phyloP scores from a whole-genome alignment of 2,113 vertebrate genomes.

The Salvelinus namaycush region DNA sequence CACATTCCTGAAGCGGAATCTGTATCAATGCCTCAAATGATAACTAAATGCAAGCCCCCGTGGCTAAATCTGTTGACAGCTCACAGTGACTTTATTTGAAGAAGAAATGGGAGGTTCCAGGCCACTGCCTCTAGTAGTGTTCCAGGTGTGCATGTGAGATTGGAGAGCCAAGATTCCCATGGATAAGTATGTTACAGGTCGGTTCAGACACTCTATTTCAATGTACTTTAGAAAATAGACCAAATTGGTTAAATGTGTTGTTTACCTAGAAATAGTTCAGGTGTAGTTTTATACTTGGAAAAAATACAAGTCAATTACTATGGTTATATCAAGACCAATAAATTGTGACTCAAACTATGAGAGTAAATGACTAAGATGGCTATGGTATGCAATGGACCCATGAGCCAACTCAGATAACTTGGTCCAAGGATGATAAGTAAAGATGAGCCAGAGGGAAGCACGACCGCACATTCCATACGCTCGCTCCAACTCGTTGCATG shows the following conservation, averaged over 20 bases:
- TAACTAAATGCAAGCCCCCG: not conserved
- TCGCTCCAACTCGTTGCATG: slow-evolving; percentile 29
- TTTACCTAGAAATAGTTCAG: no score
- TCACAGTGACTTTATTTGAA: slow-evolving; percentile 11
- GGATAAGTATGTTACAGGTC: not conserved
- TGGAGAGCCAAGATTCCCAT: slow-evolving; percentile 8
- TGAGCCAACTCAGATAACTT: not conserved
- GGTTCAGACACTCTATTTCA: not conserved
- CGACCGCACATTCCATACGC: slow-evolving; percentile 36
- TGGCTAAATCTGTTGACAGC: slow-evolving; percentile 38
- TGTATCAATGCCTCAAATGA: slow-evolving; percentile 4
- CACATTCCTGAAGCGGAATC: slow-evolving; percentile 37
- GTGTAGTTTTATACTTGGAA: no score
- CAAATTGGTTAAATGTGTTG: no score
- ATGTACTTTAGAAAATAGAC: not conserved
- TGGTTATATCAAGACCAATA: not conserved
- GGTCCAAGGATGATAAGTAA: not conserved
- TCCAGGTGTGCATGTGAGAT: slow-evolving; percentile 38
- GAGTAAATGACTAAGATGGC: not conserved
- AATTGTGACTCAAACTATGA: not conserved
- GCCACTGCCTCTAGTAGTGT: slow-evolving; percentile 11
- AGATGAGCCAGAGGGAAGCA: not conserved
- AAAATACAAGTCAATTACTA: no score
- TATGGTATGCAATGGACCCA: not conserved
- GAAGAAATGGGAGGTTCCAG: not conserved